Evolutionary conservation across 2,113 vertebrate species (phyloP), one percentile per base, ranked within the genome.

Genomic region (Conger conger): DNA sequence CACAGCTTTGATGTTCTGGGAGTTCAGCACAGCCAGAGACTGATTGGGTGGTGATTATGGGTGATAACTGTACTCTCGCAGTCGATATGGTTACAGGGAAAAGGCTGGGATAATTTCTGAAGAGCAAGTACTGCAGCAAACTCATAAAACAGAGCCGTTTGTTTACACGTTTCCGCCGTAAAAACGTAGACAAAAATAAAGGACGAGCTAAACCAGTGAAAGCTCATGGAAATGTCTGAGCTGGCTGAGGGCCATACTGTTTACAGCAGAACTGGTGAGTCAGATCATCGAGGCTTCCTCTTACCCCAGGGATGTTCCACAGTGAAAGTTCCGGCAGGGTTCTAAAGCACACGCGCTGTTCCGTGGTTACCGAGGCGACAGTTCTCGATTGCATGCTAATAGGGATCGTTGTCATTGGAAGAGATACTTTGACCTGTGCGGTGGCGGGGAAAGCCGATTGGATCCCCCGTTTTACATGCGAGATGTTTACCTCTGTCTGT

Each of bases 271-370:
- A 81, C 85, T 37, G 84, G 82, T 16, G 53, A 83, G 50, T 45
- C 20, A 37, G 87, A 37, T 84, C 85, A 87, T 88, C 88, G 90
- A 33, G 33, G 23, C 20, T 13, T 15, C 57, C 57, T 8, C 27
- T 33, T 73, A 6, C 13, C 36, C 35, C 35, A 38, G 35, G 90
- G 87, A 85, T 79, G 80, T 87, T 88, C 86, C 86, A 90, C 85
- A 18, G 83, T 83, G 88, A 91, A 91, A 86, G 88, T 90, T 90
- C 85, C 83, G 87, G 92, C 87, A 87, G 85, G 90, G 76, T 78
- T 83, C 68, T 79, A 85, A 89, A 90, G 92, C 92, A 92, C 91
- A 91, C 89, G 85, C 76, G 84, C 88, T 68, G 16, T 83, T 82
- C 87, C 73, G 87, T 35, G 86, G 87, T 87, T 83, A 38, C 82